phyloP scores from a whole-genome alignment of 2,113 vertebrate genomes.

The Alethe castanea region DNA sequence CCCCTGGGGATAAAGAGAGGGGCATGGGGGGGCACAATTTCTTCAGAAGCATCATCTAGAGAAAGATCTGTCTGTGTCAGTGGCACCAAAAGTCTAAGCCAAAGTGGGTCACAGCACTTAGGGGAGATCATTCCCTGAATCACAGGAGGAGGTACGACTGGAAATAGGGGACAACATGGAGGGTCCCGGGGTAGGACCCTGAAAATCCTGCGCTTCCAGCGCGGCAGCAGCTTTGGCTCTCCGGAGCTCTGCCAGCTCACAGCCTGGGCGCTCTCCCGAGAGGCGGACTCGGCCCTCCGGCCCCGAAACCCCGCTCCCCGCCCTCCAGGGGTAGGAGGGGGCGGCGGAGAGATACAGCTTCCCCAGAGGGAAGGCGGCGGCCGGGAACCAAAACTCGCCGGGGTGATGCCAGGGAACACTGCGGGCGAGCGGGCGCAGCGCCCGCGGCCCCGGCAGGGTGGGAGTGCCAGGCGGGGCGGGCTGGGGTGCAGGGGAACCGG shows the following conservation, averaged over 20 bases:
- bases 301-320: not conserved
- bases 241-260: not conserved
- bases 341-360: not conserved
- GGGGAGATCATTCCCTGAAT: not conserved
- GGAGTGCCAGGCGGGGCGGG: too few relatives aligned
- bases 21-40: not conserved
- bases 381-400: not conserved
- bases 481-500: too few relatives aligned
- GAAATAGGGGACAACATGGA: not conserved
- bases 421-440: not conserved
- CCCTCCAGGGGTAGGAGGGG: not conserved
- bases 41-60: not conserved
- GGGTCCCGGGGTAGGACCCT: not conserved
- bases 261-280: not conserved
- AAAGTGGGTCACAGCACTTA: slow-evolving; percentile 14
- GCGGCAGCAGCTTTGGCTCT: not conserved
- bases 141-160: not conserved
- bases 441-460: not conserved
- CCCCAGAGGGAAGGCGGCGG: slow-evolving; percentile 1
- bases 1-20: not conserved
- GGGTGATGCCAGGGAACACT: not conserved
- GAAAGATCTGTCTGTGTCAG: not conserved
- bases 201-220: not conserved
- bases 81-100: not conserved
- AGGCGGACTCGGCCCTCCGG: not conserved